Evolutionary conservation across 2,797 vertebrate species (phyloP), one percentile per base, ranked within the genome.

Genomic region (Mionectes olivaceus): DNA sequence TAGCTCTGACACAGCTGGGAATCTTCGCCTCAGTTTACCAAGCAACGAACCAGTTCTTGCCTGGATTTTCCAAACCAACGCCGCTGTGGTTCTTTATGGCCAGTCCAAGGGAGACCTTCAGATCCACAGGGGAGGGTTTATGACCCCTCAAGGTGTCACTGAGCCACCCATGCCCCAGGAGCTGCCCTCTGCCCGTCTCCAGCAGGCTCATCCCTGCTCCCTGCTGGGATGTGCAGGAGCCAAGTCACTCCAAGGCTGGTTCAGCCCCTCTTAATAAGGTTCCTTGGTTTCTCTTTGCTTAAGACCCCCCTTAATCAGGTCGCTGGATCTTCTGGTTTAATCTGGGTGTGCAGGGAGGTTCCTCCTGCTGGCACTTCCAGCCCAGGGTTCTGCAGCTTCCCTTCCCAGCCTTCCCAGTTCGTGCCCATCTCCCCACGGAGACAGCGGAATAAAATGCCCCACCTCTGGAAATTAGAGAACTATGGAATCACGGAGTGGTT

Each of bases 81-180:
- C 0, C 9, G 1, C 3, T 27, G 19, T 0, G 35, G 55, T 1
- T 37, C 8, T 3, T 22, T 1, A 23, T 10, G 46, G 16, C 10
- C 55, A 19, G 3, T 14, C 30, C 14, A 69, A 37, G 24, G 43
- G 39, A 16, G 60, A 5, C 9, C 46, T 55, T 59, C 16, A 19
- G 67, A 73, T 15, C 47, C n/a, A 1, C 30, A 3, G 15, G 27
- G 32, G 27, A 28, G 43, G 43, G 9, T 74, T 78, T 71, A 0
- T 33, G 69, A 7, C 37, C 32, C 32, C 78, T 65, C 13, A 1
- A 28, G 52, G 35, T 46, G 69, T 21, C 33, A 3, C 0, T 2
- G 24, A 57, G 68, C 0, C 55, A 17, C 33, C 23, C 2, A 0
- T 23, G 33, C 43, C 4, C 13, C 49, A 7, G 53, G 65, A 78